These are phyloP conservation scores for Lasioglossum figueresi DNA, from an alignment of 2,888 invertebrate genomes.

Conservation along the genomic window DNA sequence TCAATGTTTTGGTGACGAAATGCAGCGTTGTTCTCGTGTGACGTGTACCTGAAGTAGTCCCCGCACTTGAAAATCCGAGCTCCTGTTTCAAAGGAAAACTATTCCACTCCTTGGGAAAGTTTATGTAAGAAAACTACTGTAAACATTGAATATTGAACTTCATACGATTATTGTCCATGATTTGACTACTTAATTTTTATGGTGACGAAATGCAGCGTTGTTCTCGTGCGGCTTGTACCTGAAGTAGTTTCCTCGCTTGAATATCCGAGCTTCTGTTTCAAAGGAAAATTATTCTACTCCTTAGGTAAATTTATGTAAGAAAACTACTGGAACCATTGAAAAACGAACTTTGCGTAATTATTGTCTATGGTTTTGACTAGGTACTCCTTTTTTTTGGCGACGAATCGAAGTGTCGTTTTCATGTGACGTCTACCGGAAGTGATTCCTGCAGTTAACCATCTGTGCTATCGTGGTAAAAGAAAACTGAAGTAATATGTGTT, in stretches of 20 bases:
- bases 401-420: too few species aligned
- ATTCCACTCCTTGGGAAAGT: neutral
- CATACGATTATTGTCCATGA: accelerated
- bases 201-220: neutral
- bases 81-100: too few species aligned
- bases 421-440: too few species aligned
- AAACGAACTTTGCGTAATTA: too few species aligned
- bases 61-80: neutral
- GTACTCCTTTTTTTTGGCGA: too few species aligned
- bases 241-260: neutral
- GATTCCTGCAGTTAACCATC: neutral
- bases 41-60: neutral
- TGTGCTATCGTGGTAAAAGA: neutral
- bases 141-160: neutral
- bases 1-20: too few species aligned
- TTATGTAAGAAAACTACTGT: neutral
- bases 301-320: too few species aligned
- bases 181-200: neutral
- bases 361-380: too few species aligned
- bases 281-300: neutral
- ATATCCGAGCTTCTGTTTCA: neutral
- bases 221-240: accelerated
- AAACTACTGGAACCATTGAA: too few species aligned
- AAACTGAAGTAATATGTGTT: neutral
- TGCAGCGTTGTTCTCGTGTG: too few species aligned